Percentiles rank a stretch among this genome's conserved stretches.
Conservation (phyloP, 2,113 vertebrate species). For the Ornithorhynchus anatinus region DNA sequence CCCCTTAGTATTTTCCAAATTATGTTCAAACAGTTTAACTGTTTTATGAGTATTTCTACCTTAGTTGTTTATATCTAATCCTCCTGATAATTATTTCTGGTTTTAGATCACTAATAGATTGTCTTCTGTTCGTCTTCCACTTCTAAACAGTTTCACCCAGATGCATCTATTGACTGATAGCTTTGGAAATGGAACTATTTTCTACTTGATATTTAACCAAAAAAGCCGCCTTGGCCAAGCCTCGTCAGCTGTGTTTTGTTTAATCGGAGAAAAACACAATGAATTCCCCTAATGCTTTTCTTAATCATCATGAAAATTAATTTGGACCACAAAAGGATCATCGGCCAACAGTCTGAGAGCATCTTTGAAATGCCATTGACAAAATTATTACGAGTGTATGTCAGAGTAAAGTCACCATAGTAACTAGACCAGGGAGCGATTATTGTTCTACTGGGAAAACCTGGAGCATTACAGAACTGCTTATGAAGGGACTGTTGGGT, state of each 20-base stretch:
- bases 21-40: too few species aligned
- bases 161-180: neutral
- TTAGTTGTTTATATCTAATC: too few species aligned
- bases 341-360: neutral
- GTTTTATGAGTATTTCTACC: too few species aligned
- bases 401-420: constrained; percentile 32
- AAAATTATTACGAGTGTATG: constrained; percentile 2
- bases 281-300: neutral
- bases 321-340: constrained; percentile 24
- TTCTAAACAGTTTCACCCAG: neutral
- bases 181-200: neutral
- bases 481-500: neutral
- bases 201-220: neutral
- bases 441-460: too few species aligned
- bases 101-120: neutral
- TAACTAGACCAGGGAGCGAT: too few species aligned
- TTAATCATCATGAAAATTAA: constrained; percentile 24
- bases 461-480: neutral
- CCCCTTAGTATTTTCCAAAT: too few species aligned
- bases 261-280: neutral
- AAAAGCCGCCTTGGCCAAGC: neutral
- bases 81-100: too few species aligned
- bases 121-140: neutral
- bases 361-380: constrained; percentile 5
- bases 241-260: neutral